Conservation (phyloP, 2,113 vertebrate species). For the Benitochromis conjunctus region DNA sequence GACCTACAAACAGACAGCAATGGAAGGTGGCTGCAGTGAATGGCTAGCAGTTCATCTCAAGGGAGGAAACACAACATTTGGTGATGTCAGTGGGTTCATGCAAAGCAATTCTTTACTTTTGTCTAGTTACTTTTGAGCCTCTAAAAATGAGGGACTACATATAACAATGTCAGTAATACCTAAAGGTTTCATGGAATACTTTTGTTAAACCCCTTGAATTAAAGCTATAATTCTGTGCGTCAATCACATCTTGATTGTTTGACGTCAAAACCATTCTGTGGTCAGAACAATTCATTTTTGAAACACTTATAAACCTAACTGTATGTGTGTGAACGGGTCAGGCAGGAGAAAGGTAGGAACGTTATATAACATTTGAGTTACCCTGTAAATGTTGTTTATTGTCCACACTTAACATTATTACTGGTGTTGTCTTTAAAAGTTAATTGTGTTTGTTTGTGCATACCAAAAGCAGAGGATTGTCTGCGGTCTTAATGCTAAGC, state of each 20-base stretch:
- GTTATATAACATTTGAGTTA: not conserved
- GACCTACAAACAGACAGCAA: not conserved
- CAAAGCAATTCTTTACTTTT: not conserved
- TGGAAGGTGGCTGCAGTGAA: not conserved
- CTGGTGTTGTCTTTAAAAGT: not conserved
- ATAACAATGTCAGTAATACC: not conserved
- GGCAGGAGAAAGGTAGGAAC: not conserved
- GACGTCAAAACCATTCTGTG: not conserved
- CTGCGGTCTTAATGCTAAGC: not conserved
- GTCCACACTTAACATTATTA: not conserved
- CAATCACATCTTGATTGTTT: not conserved
- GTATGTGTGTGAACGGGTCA: too few species aligned
- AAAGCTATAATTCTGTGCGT: not conserved
- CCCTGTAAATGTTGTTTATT: not conserved
- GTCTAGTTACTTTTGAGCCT: not conserved
- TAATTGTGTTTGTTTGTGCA: not conserved
- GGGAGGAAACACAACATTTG: not conserved
- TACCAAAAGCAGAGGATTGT: not conserved
- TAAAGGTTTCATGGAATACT: not conserved
- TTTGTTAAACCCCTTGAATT: not conserved
- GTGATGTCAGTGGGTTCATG: not conserved
- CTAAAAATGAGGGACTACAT: not conserved
- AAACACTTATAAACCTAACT: not conserved
- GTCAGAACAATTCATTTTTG: not conserved
- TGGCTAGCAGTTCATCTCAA: not conserved